These are phyloP conservation scores for Ifrita kowaldi DNA, from an alignment of 2,113 vertebrate genomes.

Conservation along the genomic window DNA sequence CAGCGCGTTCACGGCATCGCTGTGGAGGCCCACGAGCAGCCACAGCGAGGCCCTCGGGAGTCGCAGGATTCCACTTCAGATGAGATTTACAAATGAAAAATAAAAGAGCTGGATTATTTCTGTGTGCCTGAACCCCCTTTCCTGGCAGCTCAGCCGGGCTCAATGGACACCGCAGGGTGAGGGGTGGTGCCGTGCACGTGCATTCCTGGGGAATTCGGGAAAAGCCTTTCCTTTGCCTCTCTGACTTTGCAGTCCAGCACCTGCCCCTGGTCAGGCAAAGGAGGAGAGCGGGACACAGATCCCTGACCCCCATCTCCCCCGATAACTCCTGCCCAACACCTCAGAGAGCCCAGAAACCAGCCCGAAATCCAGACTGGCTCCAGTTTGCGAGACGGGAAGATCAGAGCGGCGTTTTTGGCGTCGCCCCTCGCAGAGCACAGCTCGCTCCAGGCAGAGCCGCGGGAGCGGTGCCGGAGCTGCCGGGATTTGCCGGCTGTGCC, in stretches of 20 bases:
- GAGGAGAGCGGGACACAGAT: not conserved
- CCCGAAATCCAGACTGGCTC: not conserved
- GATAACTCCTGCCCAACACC: not conserved
- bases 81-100: conserved; percentile 24
- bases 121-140: not conserved
- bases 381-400: not conserved
- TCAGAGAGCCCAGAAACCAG: not conserved
- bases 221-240: not conserved
- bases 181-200: accelerated
- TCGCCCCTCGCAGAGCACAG: accelerated
- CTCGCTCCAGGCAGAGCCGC: not conserved
- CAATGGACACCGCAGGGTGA: accelerated
- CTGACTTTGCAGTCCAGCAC: not conserved
- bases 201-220: not conserved
- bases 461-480: not conserved
- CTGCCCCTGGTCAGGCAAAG: not conserved
- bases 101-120: not conserved
- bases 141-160: not conserved
- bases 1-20: not conserved
- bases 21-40: not conserved
- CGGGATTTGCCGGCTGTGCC: not conserved
- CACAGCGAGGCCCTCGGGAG: not conserved
- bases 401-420: not conserved
- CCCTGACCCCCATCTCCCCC: not conserved
- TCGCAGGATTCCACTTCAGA: not conserved